Conservation (phyloP, 2,888 invertebrate species). For the Xestia sexstrigata region DNA sequence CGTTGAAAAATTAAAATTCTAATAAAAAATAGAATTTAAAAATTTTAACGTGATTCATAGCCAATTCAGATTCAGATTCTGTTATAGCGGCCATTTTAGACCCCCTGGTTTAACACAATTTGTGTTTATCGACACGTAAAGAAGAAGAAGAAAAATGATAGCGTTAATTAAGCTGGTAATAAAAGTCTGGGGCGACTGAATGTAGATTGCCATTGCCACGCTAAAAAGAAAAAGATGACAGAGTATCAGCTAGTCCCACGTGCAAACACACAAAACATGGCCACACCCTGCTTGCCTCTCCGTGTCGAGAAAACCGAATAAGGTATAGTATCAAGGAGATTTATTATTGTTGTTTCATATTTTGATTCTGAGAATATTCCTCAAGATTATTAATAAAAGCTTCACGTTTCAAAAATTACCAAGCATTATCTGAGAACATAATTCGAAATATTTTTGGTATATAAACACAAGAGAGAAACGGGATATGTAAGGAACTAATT, state of each 20-base stretch:
- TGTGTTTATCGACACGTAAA: no score
- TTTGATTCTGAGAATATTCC: not conserved
- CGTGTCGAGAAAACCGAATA: not conserved
- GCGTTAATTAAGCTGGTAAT: not conserved
- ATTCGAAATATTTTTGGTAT: slow-evolving; percentile 1
- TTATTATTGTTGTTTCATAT: not conserved
- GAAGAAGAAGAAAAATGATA: not conserved
- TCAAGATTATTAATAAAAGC: not conserved
- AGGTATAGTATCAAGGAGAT: not conserved
- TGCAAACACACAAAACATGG: not conserved
- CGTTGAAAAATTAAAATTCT: no score
- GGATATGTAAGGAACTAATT: slow-evolving; percentile 59
- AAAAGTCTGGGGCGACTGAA: not conserved
- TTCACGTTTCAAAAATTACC: not conserved
- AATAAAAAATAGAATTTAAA: no score
- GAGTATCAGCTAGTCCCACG: not conserved
- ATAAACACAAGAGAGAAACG: slow-evolving; percentile 24
- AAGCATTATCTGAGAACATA: not conserved
- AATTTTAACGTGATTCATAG: no score
- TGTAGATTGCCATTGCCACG: not conserved
- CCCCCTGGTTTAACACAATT: no score
- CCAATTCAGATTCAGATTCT: no score
- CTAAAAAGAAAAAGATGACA: not conserved
- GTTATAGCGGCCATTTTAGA: no score
- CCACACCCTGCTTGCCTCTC: not conserved